These are phyloP conservation scores for Pentalonia nigronervosa DNA, from an alignment of 1,140 invertebrate genomes.

Conservation along the genomic window DNA sequence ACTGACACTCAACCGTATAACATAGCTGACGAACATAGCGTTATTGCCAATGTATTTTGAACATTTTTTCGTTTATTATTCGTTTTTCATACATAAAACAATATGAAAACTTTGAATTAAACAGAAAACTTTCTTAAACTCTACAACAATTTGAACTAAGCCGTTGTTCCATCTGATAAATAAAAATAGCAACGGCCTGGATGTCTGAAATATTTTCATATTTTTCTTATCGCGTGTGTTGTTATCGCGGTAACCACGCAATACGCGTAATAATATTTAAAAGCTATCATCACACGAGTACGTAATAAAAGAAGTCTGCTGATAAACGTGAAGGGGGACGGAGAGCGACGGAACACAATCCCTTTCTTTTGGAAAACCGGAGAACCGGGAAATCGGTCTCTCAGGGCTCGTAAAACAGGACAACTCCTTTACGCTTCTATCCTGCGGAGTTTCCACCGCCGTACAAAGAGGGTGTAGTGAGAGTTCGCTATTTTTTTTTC, in stretches of 20 bases:
- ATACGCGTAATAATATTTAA: conserved; percentile 46
- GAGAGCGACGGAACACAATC: background rate
- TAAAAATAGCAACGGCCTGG: background rate
- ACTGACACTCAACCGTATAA: too few species aligned
- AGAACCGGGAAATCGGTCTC: conserved; percentile 40
- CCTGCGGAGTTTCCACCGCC: background rate
- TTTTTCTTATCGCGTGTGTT: background rate
- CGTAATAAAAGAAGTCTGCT: conserved; percentile 40
- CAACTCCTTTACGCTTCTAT: conserved; percentile 23
- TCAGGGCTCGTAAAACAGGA: conserved; percentile 35
- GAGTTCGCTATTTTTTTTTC: background rate
- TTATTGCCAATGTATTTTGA: too few species aligned
- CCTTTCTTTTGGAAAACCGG: conserved; percentile 20
- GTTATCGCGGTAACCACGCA: background rate
- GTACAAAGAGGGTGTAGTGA: background rate
- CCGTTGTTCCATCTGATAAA: background rate
- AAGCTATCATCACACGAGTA: conserved; percentile 39
- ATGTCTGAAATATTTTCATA: background rate
- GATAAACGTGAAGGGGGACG: conserved; percentile 18
- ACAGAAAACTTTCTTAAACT: background rate
- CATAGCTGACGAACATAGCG: background rate
- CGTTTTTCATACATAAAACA: background rate
- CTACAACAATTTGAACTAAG: background rate
- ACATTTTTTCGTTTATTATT: background rate
- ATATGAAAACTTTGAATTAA: background rate